A percentile compares a stretch with the other conserved stretches of the same genome.
Evolutionary conservation across 2,797 vertebrate species (phyloP).

Genomic region (Thunnus albacares): DNA sequence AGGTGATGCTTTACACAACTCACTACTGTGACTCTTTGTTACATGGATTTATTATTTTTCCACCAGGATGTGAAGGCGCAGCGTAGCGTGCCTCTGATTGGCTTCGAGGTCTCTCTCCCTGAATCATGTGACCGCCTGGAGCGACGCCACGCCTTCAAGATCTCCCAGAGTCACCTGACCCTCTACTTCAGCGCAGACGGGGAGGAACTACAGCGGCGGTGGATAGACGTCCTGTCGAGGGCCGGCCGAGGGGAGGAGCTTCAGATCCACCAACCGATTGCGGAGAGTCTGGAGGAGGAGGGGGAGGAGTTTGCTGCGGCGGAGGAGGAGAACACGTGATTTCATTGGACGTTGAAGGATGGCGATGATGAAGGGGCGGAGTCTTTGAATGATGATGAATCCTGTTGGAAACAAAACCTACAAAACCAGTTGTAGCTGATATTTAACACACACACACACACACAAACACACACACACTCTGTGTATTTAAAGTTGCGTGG

Average conservation of each 20-base stretch:
- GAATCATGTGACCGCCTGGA: conserved; percentile 92
- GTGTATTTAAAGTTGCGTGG: conserved; percentile 71
- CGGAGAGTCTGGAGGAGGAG: conserved; percentile 88
- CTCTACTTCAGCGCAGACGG: conserved; percentile 93
- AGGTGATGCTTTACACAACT: too few relatives aligned
- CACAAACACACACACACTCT: conserved; percentile 44
- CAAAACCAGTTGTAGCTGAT: conserved; percentile 10
- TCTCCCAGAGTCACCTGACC: conserved; percentile 93
- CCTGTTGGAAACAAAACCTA: conserved; percentile 59
- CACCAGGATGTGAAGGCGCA: conserved; percentile 93
- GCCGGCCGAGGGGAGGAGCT: conserved; percentile 91
- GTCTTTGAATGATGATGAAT: conserved; percentile 41
- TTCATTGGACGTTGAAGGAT: conserved; percentile 41
- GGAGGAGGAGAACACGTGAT: conserved; percentile 85
- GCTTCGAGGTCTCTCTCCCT: conserved; percentile 91
- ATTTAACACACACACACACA: conserved; percentile 25
- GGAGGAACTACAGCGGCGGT: conserved; percentile 91
- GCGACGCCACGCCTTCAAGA: conserved; percentile 91
- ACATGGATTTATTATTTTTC: not conserved
- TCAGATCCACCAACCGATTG: conserved; percentile 83
- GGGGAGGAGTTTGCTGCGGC: conserved; percentile 79
- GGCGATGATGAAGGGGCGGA: conserved; percentile 11
- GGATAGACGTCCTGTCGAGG: conserved; percentile 90
- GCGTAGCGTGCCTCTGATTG: conserved; percentile 92
- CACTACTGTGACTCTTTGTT: too few relatives aligned